Evolutionary conservation across 2,797 vertebrate genomes (phyloP), one percentile per base, ranked within the genome.

Genomic region (Apogon talboti): DNA sequence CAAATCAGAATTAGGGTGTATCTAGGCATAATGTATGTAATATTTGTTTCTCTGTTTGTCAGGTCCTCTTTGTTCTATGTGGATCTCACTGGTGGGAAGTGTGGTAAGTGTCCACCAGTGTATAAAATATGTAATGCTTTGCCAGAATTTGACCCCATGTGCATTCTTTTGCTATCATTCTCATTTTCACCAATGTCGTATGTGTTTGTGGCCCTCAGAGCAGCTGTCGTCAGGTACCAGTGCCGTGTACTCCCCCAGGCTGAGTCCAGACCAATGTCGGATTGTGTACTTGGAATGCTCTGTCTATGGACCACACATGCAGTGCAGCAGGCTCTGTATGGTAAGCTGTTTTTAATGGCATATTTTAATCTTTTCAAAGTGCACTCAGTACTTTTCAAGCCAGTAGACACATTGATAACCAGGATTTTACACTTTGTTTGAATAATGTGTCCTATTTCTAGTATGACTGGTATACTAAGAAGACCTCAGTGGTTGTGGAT

Each of bases 401-500:
- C 41, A 43, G 16, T 47, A 1, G 2, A 33, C 13, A 41, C 2
- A 12, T 13, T 41, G 41, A 35, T 9, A 35, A 35, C 33, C 33
- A 28, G 6, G 3, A 28, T 38, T 56, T 67, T 58, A 3, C 13
- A 49, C 3, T 53, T 5, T 78, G 19, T 13, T 44, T 69, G 19
- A 21, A 21, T 21, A 21, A 21, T 3, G 2, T 21, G 19, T 13
- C 41, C 13, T 62, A 6, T 64, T 62, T 80, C 12, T 62, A 99
- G 98, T 98, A 96, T 1, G 96, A 99, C 88, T 99, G 97, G 98
- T 97, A 97, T 73, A 98, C 96, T 2, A 96, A 95, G 90, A 89
- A 95, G 78, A 97, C 95, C 1, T 94, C 93, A 0, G 92, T 95
- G 0, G 94, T 98, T 76, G 93, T 99, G 84, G 96, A 97, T 42